Conservation (phyloP, 37 sponge, comb jelly and placozoan species). For the Chondrosia reniformis region DNA sequence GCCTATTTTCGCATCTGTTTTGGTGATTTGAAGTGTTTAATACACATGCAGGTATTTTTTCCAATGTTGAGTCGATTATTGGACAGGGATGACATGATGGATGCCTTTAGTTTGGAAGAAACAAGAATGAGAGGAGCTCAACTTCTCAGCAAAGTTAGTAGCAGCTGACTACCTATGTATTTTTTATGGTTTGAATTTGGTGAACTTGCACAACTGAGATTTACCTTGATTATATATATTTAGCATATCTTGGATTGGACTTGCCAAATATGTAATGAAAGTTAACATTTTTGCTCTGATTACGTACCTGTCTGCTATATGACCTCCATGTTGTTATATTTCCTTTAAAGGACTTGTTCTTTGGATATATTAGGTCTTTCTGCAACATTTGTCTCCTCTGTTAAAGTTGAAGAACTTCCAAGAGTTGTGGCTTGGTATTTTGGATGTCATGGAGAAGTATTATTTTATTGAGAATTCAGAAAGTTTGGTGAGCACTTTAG, state of each 20-base stretch:
- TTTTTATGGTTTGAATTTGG: too few species aligned
- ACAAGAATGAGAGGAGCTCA: constrained; percentile 81
- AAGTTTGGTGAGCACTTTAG: constrained; percentile 58
- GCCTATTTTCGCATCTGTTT: too few species aligned
- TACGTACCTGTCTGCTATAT: too few species aligned
- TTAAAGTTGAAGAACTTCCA: constrained; percentile 47
- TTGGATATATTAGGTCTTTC: constrained; percentile 72
- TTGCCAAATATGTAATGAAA: too few species aligned
- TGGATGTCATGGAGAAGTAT: constrained; percentile 88
- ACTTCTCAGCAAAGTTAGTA: constrained; percentile 85
- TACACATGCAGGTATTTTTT: constrained; percentile 81
- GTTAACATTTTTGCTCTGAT: too few species aligned
- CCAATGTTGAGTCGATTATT: constrained; percentile 77
- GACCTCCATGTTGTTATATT: too few species aligned
- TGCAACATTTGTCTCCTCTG: constrained; percentile 83
- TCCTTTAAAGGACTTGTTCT: too few species aligned
- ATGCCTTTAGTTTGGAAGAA: constrained; percentile 64
- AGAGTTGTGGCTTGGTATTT: constrained; percentile 81
- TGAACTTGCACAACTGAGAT: too few species aligned
- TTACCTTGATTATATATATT: too few species aligned
- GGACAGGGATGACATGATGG: constrained; percentile 25
- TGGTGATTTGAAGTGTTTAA: too few species aligned
- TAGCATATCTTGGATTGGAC: too few species aligned
- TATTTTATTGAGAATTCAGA: constrained; percentile 71
- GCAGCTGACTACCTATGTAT: too few species aligned